Evolutionary conservation across 2,888 invertebrate genomes (phyloP), one percentile per base, ranked within the genome.

Genomic region (Acronicta aceris): DNA sequence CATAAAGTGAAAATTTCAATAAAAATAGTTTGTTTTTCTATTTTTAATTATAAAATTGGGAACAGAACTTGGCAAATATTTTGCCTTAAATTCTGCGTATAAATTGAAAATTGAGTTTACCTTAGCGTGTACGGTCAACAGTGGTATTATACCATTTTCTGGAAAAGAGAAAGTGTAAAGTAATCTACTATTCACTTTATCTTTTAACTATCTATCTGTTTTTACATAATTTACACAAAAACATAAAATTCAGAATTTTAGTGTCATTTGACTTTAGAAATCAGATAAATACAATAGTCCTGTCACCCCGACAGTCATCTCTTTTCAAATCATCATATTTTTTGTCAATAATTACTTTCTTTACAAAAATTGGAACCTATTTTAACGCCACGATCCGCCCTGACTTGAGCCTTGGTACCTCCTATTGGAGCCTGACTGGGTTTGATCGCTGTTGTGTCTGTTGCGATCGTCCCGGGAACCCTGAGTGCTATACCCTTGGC

Each of bases 321-420:
- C 17, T 17, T 17, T n/a, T 33, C n/a, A 49, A 10, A 36, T 12
- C 30, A 15, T 5, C n/a, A 33, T 48, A 21, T 42, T 54, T 49
- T 40, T 42, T 8, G 30, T 30, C 41, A 52, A 45, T 30, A 4
- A 51, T 30, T 9, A 30, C 17, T 71, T 52, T 56, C 42, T 33
- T 52, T 53, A 16, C 33, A 33, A 43, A 56, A 41, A 49, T 3
- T 15, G 10, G n/a, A 52, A 21, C 21, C 13, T 52, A 30, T 21
- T 8, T 63, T 70, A 74, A 51, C 45, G 71, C 75, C 75, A 76
- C 13, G 73, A 53, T 0, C 78, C 79, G 0, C 75, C 75, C 51
- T 74, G 78, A 56, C 53, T 68, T 12, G 71, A 58, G 10, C 62
- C 64, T 54, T 80, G 79, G 17, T 74, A 57, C 46, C 71, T 70